Conservation (phyloP, 2,113 vertebrate genomes). For the Xyliphius kryptos region DNA sequence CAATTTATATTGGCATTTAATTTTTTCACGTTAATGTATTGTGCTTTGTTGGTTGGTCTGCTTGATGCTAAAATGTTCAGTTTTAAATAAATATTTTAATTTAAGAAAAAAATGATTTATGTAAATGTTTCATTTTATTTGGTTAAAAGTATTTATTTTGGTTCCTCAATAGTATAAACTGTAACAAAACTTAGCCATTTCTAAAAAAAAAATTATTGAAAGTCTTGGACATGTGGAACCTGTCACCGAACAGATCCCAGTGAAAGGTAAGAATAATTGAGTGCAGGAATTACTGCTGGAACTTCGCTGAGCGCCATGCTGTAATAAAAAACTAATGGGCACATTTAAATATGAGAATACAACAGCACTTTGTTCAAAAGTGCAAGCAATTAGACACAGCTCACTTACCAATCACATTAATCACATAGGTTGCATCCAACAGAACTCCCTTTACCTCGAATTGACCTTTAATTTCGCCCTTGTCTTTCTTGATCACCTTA, state of each 20-base stretch:
- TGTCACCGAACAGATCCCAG: neutral
- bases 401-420: conserved; percentile 23
- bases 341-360: neutral
- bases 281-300: neutral
- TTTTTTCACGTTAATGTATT: too few species aligned
- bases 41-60: too few species aligned
- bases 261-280: neutral
- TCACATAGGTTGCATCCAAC: neutral
- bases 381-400: neutral
- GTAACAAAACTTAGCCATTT: too few species aligned
- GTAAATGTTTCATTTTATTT: too few species aligned
- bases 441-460: neutral
- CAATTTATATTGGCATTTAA: too few species aligned
- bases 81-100: too few species aligned
- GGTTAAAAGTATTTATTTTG: too few species aligned
- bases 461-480: neutral
- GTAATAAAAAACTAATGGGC: neutral
- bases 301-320: neutral
- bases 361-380: neutral
- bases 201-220: neutral
- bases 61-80: too few species aligned
- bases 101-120: too few species aligned
- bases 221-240: neutral
- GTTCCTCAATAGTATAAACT: too few species aligned
- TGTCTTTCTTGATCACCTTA: neutral